These are phyloP conservation scores for Drosophila arizonae DNA, from an alignment of 1,140 invertebrate genomes.

Conservation along the genomic window DNA sequence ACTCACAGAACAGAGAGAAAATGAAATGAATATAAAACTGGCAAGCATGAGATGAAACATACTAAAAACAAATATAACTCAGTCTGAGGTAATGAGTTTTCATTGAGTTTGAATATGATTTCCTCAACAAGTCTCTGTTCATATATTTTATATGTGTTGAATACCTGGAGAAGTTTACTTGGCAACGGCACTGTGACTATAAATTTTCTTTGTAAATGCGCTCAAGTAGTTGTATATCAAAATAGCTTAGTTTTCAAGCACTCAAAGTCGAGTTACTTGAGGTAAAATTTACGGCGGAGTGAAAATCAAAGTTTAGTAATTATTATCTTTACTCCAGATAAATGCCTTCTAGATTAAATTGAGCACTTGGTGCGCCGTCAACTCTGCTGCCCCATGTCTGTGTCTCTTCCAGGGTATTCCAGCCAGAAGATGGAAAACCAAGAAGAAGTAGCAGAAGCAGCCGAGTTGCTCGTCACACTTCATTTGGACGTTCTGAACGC, in stretches of 20 bases:
- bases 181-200: neutral
- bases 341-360: too few relatives aligned
- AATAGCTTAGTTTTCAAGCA: neutral
- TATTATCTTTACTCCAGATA: too few relatives aligned
- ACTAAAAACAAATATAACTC: too few relatives aligned
- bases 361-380: too few relatives aligned
- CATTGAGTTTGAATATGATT: too few relatives aligned
- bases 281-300: neutral
- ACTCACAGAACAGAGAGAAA: too few relatives aligned
- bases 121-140: too few relatives aligned
- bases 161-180: too few relatives aligned
- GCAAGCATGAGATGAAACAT: too few relatives aligned
- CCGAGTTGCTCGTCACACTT: constrained; percentile 63
- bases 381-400: neutral
- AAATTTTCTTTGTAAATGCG: neutral
- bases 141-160: too few relatives aligned
- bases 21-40: too few relatives aligned
- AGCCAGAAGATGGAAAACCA: neutral
- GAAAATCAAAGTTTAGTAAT: neutral
- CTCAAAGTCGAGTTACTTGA: neutral
- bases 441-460: neutral
- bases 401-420: constrained; percentile 1
- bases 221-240: neutral
- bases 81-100: too few relatives aligned
- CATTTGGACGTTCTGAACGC: constrained; percentile 75